Evolutionary conservation across 2,113 vertebrate genomes (phyloP).

Genomic region (Leptosomus discolor): DNA sequence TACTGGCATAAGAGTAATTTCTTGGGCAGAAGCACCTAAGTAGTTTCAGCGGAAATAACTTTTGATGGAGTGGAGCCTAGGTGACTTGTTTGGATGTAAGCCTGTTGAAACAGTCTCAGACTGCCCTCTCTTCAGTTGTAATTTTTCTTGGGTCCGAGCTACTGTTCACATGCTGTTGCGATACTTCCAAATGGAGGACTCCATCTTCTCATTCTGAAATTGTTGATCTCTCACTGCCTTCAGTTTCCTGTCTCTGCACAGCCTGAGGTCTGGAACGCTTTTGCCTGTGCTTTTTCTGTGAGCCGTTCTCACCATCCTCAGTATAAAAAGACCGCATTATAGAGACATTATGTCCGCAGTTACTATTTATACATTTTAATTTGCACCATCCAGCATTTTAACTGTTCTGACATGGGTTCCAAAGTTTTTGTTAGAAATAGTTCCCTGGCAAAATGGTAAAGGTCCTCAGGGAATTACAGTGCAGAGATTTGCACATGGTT

Average conservation of each 20-base stretch:
- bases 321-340: neutral
- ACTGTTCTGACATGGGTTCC: neutral
- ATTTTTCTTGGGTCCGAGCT: neutral
- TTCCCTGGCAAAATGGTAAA: neutral
- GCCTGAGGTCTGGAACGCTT: neutral
- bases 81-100: neutral
- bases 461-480: neutral
- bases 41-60: neutral
- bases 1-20: neutral
- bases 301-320: neutral
- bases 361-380: conserved; percentile 27
- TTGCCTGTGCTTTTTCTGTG: neutral
- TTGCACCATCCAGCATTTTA: neutral
- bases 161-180: neutral
- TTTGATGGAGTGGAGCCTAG: neutral
- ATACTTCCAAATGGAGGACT: neutral
- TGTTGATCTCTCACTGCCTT: neutral
- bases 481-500: neutral
- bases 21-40: neutral
- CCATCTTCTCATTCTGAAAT: conserved; percentile 7
- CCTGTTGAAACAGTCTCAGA: neutral
- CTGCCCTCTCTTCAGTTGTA: neutral
- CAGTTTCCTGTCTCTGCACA: conserved; percentile 5
- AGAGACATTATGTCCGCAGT: neutral
- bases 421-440: neutral